Base-by-base conservation (phyloP, 1,140 invertebrate species). In the Brachionus angularis region DNA sequence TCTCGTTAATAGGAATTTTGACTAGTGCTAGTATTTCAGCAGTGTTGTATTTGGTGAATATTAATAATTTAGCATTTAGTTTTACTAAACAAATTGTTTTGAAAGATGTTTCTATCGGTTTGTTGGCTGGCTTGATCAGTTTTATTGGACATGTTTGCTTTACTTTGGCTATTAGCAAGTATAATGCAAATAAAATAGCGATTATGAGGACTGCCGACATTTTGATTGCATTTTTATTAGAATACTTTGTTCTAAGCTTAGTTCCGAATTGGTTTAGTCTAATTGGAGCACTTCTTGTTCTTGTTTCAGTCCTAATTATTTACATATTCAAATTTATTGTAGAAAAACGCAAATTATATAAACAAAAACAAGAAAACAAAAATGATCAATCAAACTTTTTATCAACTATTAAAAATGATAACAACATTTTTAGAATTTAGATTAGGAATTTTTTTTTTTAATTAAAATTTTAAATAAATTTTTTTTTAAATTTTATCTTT, bases 111-210 rank as follows among this genome's bases (percentile, higher is more conserved):
- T 44, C 44, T 27, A 33, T 46, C n/a, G 29, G 42, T 8, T 29
- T 67, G 18, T 16, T 67, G 42, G 42, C 62, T 27, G 62, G 62
- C 25, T 29, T 49, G 14, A 47, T 67, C n/a, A 67, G 47, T 36
- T 67, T 67, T 23, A 47, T 67, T 4, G 62, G 62, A 36, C 62
- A 67, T 47, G 62, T 49, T 47, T 47, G 62, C 7, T 50, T 67
- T 46, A 34, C 62, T 3, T 23, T 47, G 3, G 62, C 62, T 3
- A 50, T 67, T 7, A 42, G 39, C 5, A 46, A 42, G 18, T 39
- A 67, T 5, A 67, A n/a, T 14, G 62, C 62, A 2, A 67, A 67
- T 29, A 46, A 50, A 29, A 67, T 67, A 10, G 62, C 62, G 18
- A 29, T 67, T 12, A 21, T 67, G 62, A 46, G 62, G 33, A 47